Conservation (phyloP, 2,797 vertebrate species). For the Squalus acanthias region DNA sequence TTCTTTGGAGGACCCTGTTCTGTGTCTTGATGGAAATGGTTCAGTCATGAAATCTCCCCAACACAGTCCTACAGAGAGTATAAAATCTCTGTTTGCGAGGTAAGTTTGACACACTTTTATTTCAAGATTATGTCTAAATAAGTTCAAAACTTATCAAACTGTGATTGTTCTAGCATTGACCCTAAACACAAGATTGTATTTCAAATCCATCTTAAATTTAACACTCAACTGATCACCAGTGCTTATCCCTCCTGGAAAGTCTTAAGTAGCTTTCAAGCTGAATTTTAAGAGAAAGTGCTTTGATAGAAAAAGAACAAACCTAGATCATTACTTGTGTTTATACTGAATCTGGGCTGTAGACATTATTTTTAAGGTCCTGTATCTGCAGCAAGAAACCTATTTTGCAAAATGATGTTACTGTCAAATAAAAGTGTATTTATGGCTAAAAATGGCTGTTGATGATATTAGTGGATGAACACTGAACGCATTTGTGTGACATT, state of each 20-base stretch:
- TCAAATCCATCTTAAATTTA: not conserved
- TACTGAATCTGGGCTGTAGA: not conserved
- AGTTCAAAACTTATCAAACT: not conserved
- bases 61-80: slow-evolving; percentile 48
- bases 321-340: not conserved
- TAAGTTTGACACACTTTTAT: slow-evolving; percentile 46
- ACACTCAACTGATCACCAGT: not conserved
- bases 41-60: not conserved
- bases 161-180: not conserved
- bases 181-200: not conserved
- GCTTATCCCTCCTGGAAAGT: not conserved
- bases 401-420: not conserved
- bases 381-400: not conserved
- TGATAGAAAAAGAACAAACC: not conserved
- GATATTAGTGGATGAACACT: not conserved
- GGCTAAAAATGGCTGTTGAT: not conserved
- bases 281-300: not conserved
- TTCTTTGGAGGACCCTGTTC: slow-evolving; percentile 45
- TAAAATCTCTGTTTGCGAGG: slow-evolving; percentile 54
- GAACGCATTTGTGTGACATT: not conserved
- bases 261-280: not conserved
- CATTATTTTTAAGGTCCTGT: not conserved
- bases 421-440: not conserved
- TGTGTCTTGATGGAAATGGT: slow-evolving; percentile 45
- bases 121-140: not conserved